Evolutionary conservation across 2,888 invertebrate species (phyloP).

Genomic region (Ethmia dodecea): DNA sequence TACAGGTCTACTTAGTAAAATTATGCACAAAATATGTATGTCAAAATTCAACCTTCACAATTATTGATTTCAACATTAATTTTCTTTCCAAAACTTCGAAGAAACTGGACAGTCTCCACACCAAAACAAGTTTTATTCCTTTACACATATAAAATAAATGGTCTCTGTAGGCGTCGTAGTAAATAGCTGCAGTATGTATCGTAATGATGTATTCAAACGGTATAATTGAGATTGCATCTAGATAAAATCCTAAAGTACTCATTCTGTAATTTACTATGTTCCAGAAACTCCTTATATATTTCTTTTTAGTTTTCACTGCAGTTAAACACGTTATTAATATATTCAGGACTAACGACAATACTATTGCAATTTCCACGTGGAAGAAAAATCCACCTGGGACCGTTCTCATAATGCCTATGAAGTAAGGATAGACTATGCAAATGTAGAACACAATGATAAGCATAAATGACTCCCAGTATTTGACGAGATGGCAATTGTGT

Average conservation of each 20-base stretch:
- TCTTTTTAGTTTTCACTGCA: constrained; percentile 65
- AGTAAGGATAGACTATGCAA: constrained; percentile 67
- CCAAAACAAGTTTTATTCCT: constrained; percentile 70
- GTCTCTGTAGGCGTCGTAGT: constrained; percentile 52
- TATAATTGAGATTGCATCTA: constrained; percentile 66
- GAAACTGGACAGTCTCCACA: constrained; percentile 67
- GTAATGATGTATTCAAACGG: constrained; percentile 68
- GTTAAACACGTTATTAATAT: constrained; percentile 58
- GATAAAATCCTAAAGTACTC: constrained; percentile 66
- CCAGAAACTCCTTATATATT: constrained; percentile 45
- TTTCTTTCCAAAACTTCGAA: constrained; percentile 62
- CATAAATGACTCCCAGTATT: constrained; percentile 69
- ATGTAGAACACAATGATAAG: constrained; percentile 55
- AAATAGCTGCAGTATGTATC: constrained; percentile 47
- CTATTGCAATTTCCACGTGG: constrained; percentile 53
- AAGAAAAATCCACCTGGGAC: constrained; percentile 57
- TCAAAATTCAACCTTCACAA: constrained; percentile 45
- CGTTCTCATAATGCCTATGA: constrained; percentile 53
- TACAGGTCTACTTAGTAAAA: too few species aligned
- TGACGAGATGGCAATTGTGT: constrained; percentile 56
- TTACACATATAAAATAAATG: constrained; percentile 69
- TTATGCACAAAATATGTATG: not conserved
- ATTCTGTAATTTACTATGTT: constrained; percentile 58
- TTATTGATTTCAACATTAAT: constrained; percentile 51
- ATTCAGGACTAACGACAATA: constrained; percentile 57